Evolutionary conservation across 2,888 invertebrate genomes (phyloP), one percentile per base, ranked within the genome.

Genomic region (Beris morrisii): DNA sequence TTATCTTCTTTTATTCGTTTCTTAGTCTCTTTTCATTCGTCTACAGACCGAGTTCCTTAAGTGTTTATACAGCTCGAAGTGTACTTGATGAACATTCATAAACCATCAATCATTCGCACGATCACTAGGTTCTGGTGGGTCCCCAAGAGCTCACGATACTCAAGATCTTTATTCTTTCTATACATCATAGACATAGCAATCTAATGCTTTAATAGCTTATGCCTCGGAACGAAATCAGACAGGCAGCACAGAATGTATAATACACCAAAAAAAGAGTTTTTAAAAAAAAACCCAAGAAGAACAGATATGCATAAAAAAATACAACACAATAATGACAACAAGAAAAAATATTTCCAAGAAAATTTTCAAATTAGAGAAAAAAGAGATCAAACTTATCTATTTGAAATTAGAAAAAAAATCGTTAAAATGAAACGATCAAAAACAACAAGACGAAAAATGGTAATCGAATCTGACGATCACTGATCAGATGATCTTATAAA

Each of bases 51-150:
- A 48, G 13, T 11, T 48, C 13, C 13, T 48, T 48, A 15, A n/a
- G 48, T 13, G 48, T 48, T 38, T 38, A 38, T 38, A 7, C 38
- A 7, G 9, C 38, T 38, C 38, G 38, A 38, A 38, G 38, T 7
- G 28, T 53, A 53, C 28, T 53, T 53, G 53, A 28, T 53, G 28
- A 61, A 45, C 64, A 64, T 64, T 30, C 64, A 54, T 45, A 28
- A 15, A 31, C 64, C 64, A 64, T 64, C 64, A 64, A 64, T 64
- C 64, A 64, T 64, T 54, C 44, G 32, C 44, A 31, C 45, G 64
- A 64, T 64, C 64, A 44, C 28, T 28, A 32, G 28, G 12, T 52
- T 38, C 38, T 52, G 28, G 9, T 48, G 50, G 38, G 45, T 46
- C 58, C 31, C 58, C 46, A 59, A 59, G 58, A 59, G 58, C 46